phyloP scores from a whole-genome alignment of 2,113 vertebrate genomes.

The Sinosuthora webbiana region DNA sequence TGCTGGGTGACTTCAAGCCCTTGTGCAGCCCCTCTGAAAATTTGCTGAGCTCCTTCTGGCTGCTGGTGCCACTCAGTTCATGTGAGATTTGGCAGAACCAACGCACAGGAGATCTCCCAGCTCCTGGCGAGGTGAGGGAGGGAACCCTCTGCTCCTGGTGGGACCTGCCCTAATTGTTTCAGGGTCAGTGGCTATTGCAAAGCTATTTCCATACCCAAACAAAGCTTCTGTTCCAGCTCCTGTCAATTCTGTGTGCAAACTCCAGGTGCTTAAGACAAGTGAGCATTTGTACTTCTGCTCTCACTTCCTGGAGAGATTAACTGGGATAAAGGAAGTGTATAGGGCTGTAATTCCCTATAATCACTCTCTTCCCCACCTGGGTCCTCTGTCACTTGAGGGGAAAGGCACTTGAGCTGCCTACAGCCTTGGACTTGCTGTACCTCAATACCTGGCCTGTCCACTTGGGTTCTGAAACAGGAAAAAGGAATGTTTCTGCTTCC shows the following conservation, averaged over 20 bases:
- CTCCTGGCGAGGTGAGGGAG: not conserved
- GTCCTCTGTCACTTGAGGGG: not conserved
- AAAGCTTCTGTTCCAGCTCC: not conserved
- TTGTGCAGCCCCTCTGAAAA: not conserved
- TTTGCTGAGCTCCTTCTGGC: not conserved
- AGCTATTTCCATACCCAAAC: not conserved
- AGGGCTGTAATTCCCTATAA: not conserved
- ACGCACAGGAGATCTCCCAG: not conserved
- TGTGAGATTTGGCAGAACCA: not conserved
- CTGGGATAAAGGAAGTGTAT: not conserved
- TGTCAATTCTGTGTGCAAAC: not conserved
- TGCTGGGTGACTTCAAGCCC: not conserved
- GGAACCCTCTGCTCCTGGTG: not conserved
- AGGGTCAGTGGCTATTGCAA: not conserved
- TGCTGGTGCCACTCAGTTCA: not conserved
- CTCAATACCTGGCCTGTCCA: not conserved
- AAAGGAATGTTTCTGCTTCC: not conserved
- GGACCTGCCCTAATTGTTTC: not conserved
- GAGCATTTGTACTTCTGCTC: not conserved
- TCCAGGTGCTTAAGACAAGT: not conserved
- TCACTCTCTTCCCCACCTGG: not conserved
- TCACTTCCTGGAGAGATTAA: not conserved
- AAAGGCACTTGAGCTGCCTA: not conserved
- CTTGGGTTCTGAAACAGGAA: not conserved
- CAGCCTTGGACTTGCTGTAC: not conserved